phyloP scores from a whole-genome alignment of 2,888 invertebrate species.

The Ptilodon capucinus region DNA sequence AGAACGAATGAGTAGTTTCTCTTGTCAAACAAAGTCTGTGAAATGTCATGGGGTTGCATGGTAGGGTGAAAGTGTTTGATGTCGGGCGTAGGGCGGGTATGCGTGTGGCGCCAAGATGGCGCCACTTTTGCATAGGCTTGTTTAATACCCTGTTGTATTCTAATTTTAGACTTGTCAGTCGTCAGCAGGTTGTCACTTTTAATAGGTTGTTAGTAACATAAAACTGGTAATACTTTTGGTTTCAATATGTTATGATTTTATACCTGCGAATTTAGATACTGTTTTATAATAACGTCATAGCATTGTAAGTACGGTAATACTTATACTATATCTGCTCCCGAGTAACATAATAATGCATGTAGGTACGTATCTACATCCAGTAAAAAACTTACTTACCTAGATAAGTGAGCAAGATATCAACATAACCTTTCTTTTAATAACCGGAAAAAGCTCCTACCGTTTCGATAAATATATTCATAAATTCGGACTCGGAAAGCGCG shows the following conservation, averaged over 20 bases:
- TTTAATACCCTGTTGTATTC: too few species aligned
- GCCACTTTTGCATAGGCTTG: slow-evolving; percentile 32
- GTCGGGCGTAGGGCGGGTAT: slow-evolving; percentile 34
- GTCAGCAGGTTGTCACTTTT: slow-evolving; percentile 15
- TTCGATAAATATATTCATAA: slow-evolving; percentile 40
- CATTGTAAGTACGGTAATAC: too few species aligned
- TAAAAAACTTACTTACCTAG: too few species aligned
- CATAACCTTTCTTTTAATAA: slow-evolving; percentile 12
- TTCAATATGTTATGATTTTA: too few species aligned
- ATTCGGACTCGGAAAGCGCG: slow-evolving; percentile 34
- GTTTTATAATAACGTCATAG: too few species aligned
- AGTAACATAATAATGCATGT: too few species aligned
- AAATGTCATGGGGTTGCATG: slow-evolving; percentile 25
- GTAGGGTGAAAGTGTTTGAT: slow-evolving; percentile 36
- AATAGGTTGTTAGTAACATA: slow-evolving; percentile 18
- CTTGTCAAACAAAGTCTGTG: neutral
- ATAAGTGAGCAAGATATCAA: too few species aligned
- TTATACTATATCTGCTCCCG: too few species aligned
- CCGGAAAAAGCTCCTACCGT: slow-evolving; percentile 10
- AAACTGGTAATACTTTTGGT: too few species aligned
- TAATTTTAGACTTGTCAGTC: slow-evolving; percentile 36
- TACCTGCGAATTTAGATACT: too few species aligned
- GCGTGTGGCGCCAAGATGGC: slow-evolving; percentile 62
- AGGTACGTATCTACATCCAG: too few species aligned
- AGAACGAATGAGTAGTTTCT: neutral